Percentiles rank a stretch among this genome's conserved stretches.
These are phyloP conservation scores for Epizoanthus fatuus DNA, from an alignment of 92 coral and sea anemone species.

Conservation along the genomic window DNA sequence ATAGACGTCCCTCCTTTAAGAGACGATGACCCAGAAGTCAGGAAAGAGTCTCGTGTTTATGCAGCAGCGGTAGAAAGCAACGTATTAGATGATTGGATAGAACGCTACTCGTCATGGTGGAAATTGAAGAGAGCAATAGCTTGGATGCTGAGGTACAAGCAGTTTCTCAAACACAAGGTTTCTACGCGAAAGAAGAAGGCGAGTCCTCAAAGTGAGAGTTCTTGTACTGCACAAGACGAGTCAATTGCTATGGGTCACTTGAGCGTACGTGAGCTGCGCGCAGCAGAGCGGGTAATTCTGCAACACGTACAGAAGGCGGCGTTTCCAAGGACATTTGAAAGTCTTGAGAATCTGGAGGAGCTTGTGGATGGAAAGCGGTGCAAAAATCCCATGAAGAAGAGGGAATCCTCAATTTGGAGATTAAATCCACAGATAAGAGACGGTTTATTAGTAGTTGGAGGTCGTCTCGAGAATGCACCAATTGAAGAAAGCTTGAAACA, in stretches of 20 bases:
- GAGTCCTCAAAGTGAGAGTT: not conserved
- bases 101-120: constrained; percentile 26
- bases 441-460: constrained; percentile 45
- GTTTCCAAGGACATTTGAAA: constrained; percentile 23
- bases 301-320: constrained; percentile 46
- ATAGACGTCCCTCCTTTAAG: constrained; percentile 19
- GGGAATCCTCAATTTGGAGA: constrained; percentile 11
- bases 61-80: not conserved
- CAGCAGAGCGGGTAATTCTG: constrained; percentile 51
- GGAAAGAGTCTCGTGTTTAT: constrained; percentile 35
- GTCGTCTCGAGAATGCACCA: constrained; percentile 45
- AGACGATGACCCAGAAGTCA: constrained; percentile 40
- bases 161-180: constrained; percentile 27
- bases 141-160: constrained; percentile 23
- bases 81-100: constrained; percentile 6
- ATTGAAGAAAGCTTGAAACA: constrained; percentile 31
- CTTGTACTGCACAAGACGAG: too few relatives aligned
- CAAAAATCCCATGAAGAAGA: not conserved
- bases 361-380: not conserved
- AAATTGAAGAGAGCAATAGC: constrained; percentile 31
- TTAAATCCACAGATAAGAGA: constrained; percentile 6
- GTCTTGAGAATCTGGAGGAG: not conserved
- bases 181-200: constrained; percentile 15
- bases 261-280: constrained; percentile 44
- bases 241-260: not conserved